Conservation (phyloP, 2,888 invertebrate genomes). For the Heteromyza rotundicornis region DNA sequence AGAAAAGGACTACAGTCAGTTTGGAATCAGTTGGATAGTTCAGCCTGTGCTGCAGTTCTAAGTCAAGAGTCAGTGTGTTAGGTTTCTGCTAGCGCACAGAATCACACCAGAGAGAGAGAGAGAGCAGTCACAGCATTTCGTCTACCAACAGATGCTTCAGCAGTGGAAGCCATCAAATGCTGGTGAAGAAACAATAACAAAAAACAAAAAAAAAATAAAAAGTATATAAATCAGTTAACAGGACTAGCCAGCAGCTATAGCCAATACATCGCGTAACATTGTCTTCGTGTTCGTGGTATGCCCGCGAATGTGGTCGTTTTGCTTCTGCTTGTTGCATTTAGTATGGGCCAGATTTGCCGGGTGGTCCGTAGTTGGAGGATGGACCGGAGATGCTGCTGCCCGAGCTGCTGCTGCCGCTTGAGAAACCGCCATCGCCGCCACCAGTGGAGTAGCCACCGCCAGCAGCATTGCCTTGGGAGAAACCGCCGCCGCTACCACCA, state of each 20-base stretch:
- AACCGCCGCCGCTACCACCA: constrained; percentile 40
- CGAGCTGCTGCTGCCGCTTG: constrained; percentile 41
- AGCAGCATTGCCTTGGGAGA: constrained; percentile 42
- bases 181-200: constrained; percentile 7
- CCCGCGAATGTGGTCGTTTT: neutral
- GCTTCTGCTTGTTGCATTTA: constrained; percentile 39
- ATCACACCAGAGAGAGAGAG: neutral
- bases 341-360: constrained; percentile 75
- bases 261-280: too few relatives aligned
- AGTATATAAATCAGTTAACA: constrained; percentile 37
- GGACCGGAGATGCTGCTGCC: constrained; percentile 52
- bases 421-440: constrained; percentile 29
- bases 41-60: neutral
- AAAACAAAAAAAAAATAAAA: constrained; percentile 11
- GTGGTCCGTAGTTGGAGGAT: constrained; percentile 71
- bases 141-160: neutral
- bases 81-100: neutral
- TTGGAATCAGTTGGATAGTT: constrained; percentile 5
- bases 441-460: constrained; percentile 57
- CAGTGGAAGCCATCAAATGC: neutral
- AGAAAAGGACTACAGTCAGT: constrained; percentile 29
- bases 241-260: constrained; percentile 58
- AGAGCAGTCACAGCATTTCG: constrained; percentile 33
- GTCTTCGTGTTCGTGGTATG: constrained; percentile 18
- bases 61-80: neutral